Evolutionary conservation across 1,140 invertebrate genomes (phyloP).

Genomic region (Cydia strobilella): DNA sequence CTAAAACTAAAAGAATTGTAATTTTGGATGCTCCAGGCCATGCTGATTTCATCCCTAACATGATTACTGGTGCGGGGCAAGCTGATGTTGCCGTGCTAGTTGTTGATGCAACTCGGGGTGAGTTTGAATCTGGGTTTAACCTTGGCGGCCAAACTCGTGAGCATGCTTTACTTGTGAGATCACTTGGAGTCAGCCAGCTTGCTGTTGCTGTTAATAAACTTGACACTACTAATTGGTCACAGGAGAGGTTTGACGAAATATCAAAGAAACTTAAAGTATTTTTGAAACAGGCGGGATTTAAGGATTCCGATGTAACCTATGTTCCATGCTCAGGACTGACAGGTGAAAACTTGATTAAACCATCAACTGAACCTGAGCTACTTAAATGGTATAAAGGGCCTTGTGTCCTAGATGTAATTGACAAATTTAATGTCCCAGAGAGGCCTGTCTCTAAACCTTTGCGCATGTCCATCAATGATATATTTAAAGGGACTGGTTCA

Average conservation of each 20-base stretch:
- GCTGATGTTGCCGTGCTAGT: slow-evolving; percentile 98
- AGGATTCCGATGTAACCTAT: slow-evolving; percentile 92
- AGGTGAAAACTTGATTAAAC: slow-evolving; percentile 93
- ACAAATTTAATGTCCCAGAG: slow-evolving; percentile 91
- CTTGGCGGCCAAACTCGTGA: slow-evolving; percentile 98
- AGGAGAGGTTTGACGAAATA: slow-evolving; percentile 93
- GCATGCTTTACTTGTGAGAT: slow-evolving; percentile 94
- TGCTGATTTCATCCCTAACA: slow-evolving; percentile 99
- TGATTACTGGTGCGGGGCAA: slow-evolving; percentile 98
- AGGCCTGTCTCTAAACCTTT: slow-evolving; percentile 94
- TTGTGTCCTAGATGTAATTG: slow-evolving; percentile 90
- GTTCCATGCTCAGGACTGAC: slow-evolving; percentile 97
- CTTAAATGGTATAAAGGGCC: slow-evolving; percentile 93
- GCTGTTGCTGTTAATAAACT: slow-evolving; percentile 93
- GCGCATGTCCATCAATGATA: slow-evolving; percentile 95
- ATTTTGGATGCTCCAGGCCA: slow-evolving; percentile 98
- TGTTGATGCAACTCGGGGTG: slow-evolving; percentile 96
- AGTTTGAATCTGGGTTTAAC: slow-evolving; percentile 99
- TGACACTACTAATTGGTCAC: slow-evolving; percentile 89
- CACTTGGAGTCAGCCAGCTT: slow-evolving; percentile 93
- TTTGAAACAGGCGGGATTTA: slow-evolving; percentile 96
- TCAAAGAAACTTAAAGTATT: slow-evolving; percentile 92
- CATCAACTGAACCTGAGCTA: slow-evolving; percentile 85
- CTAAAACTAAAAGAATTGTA: slow-evolving; percentile 90
- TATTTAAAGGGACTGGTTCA: slow-evolving; percentile 95